Evolutionary conservation across 2,797 vertebrate genomes (phyloP), one percentile per base, ranked within the genome.

Genomic region (Sphaeramia orbicularis): DNA sequence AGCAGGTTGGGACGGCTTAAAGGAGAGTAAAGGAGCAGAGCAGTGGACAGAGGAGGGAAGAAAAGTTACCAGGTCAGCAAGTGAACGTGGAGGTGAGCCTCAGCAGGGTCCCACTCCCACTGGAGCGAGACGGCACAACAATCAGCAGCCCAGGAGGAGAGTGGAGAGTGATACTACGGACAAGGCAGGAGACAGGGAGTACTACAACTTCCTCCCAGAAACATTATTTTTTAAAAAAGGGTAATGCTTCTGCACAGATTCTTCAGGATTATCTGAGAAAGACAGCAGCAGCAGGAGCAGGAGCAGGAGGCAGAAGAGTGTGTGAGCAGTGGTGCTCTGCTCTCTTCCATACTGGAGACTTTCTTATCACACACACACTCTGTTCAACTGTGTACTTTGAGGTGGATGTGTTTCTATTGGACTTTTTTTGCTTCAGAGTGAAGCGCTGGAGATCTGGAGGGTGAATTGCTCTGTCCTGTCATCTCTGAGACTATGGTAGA

Each of bases 401-500:
- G 37, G 54, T 64, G 83, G 87, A 89, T 74, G 71, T 62, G 40
- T 21, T 55, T 24, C 59, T 64, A 52, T 43, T 63, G 38, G 36
- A 53, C 53, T 66, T 74, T 69, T 56, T 68, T 52, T 61, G 80
- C 65, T 74, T 64, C 57, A 42, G 48, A 66, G 71, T 47, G 83
- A 71, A 80, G 71, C 74, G 45, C 52, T 54, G 75, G 68, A 65
- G 71, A 80, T 76, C 84, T 56, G 51, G 55, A 67, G 83, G 63
- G 44, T 68, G 69, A 79, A 44, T 71, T 76, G 75, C 65, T 59
- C 38, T 67, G 84, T 88, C 85, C 89, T 84, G 86, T 85, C 67
- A 90, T 89, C 91, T 89, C 80, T 89, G 90, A 93, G 93, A 96
- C 95, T 94, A 97, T 97, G 96, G 89, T 96, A 93, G 90, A 93